phyloP scores from a whole-genome alignment of 2,888 invertebrate species.

The Sisyra terminalis region DNA sequence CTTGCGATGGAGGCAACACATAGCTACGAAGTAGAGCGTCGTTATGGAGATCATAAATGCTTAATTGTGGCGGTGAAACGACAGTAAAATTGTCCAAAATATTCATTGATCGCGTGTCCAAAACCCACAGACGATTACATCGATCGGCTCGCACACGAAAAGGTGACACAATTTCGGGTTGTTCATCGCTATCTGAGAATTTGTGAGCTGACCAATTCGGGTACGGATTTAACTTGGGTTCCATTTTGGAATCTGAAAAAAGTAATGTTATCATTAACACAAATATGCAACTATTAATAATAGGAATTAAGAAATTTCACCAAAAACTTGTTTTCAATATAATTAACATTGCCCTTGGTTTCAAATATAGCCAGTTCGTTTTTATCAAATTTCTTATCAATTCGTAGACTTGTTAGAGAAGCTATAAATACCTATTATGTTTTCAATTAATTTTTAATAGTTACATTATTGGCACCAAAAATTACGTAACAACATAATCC shows the following conservation, averaged over 20 bases:
- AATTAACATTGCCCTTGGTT: background rate
- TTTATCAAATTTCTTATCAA: background rate
- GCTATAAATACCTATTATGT: too few species aligned
- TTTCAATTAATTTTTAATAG: too few species aligned
- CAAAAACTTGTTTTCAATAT: too few species aligned
- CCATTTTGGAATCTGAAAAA: slow-evolving; percentile 43
- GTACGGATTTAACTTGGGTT: slow-evolving; percentile 57
- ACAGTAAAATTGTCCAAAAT: slow-evolving; percentile 31
- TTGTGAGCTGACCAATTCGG: slow-evolving; percentile 68
- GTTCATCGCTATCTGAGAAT: slow-evolving; percentile 25
- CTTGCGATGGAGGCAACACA: slow-evolving; percentile 42
- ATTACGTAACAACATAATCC: too few species aligned
- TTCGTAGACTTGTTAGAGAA: too few species aligned
- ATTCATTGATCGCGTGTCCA: slow-evolving; percentile 55
- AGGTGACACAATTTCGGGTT: slow-evolving; percentile 53
- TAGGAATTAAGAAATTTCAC: too few species aligned
- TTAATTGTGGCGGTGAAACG: slow-evolving; percentile 40
- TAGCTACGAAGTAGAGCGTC: slow-evolving; percentile 52
- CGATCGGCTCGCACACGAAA: slow-evolving; percentile 56
- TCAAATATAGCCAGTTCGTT: background rate
- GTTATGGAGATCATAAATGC: slow-evolving; percentile 55
- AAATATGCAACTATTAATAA: too few species aligned
- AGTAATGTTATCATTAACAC: slow-evolving; percentile 7
- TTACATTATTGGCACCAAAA: too few species aligned
- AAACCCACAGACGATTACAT: slow-evolving; percentile 63